These are phyloP conservation scores for Danio choprae DNA, from an alignment of 2,797 vertebrate genomes.

Conservation along the genomic window DNA sequence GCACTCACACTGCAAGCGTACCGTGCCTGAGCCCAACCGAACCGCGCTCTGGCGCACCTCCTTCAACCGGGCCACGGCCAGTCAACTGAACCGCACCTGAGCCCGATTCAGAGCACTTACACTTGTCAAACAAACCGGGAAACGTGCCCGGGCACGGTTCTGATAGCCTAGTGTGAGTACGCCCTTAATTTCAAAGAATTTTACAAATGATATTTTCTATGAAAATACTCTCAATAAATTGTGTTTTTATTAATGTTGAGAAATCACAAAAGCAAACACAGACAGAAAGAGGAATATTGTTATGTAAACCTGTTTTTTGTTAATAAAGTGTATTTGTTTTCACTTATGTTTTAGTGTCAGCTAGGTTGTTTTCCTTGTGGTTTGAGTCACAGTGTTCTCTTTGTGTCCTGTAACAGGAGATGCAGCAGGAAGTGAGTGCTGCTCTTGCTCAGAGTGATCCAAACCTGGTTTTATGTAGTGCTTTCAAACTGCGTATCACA, in stretches of 20 bases:
- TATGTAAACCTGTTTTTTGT: not conserved
- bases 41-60: too few species aligned
- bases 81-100: too few species aligned
- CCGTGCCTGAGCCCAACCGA: too few species aligned
- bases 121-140: too few species aligned
- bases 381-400: not conserved
- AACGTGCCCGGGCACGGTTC: too few species aligned
- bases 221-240: too few species aligned
- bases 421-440: slow-evolving; percentile 83
- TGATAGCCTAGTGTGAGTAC: too few species aligned
- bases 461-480: slow-evolving; percentile 85
- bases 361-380: not conserved
- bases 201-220: too few species aligned
- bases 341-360: not conserved
- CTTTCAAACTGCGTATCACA: slow-evolving; percentile 90
- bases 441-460: slow-evolving; percentile 81
- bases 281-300: not conserved
- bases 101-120: too few species aligned
- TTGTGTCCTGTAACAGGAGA: slow-evolving; percentile 77
- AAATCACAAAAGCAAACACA: not conserved
- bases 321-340: not conserved
- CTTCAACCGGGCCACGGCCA: too few species aligned
- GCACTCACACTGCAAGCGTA: too few species aligned
- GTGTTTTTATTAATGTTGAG: not conserved
- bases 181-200: too few species aligned